These are phyloP conservation scores for Episyrphus balteatus DNA, from an alignment of 1,140 invertebrate species.

Conservation along the genomic window DNA sequence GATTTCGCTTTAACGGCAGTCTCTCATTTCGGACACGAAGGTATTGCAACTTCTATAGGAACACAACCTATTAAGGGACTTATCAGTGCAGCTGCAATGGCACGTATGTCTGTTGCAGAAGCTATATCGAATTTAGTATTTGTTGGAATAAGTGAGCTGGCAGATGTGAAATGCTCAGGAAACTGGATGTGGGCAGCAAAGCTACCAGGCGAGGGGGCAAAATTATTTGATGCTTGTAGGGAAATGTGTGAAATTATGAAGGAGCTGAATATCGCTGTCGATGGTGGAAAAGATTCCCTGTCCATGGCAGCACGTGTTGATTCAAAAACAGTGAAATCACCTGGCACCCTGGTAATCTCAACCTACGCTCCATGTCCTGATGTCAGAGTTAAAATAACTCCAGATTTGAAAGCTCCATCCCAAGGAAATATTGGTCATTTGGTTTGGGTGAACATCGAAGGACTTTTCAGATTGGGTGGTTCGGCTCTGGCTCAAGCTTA, in stretches of 20 bases:
- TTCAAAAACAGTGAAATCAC: constrained; percentile 69
- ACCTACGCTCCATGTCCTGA: constrained; percentile 90
- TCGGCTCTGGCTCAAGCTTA: constrained; percentile 86
- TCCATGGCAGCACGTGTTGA: constrained; percentile 89
- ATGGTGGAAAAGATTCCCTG: constrained; percentile 96
- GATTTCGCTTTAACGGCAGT: constrained; percentile 90
- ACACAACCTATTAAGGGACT: constrained; percentile 94
- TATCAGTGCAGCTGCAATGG: constrained; percentile 67
- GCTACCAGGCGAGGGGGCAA: constrained; percentile 78
- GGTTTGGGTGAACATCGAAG: constrained; percentile 57
- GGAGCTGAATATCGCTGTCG: constrained; percentile 81
- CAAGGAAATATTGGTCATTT: constrained; percentile 42
- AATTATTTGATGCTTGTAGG: constrained; percentile 72
- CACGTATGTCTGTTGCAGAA: constrained; percentile 88
- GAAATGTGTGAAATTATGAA: constrained; percentile 82
- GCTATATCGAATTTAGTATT: constrained; percentile 93
- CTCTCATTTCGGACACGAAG: constrained; percentile 58
- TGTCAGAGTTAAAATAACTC: constrained; percentile 71
- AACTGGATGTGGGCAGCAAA: constrained; percentile 99
- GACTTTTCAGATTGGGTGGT: constrained; percentile 68
- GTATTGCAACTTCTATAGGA: constrained; percentile 88
- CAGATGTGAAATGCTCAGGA: constrained; percentile 91
- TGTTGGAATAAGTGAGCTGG: constrained; percentile 69
- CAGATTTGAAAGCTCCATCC: constrained; percentile 70
- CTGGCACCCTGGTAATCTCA: constrained; percentile 88